Base-by-base conservation (phyloP, 2,113 vertebrate genomes). In the Microcebus lehilahytsara region DNA sequence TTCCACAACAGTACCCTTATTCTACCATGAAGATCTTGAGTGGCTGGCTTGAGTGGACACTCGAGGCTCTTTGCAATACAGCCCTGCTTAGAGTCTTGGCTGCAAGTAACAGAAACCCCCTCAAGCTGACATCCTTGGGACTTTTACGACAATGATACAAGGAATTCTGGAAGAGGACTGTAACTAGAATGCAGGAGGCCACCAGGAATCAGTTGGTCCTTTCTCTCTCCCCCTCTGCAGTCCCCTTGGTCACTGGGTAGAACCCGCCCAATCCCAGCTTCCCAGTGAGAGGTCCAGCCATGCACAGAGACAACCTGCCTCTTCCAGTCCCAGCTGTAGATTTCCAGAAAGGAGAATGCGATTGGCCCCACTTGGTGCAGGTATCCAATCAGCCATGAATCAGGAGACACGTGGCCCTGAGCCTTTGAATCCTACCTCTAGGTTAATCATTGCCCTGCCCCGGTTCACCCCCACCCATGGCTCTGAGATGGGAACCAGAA, bases 341-440 rank as follows among this genome's bases (percentile, higher is more conserved):
- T 81, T 46, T 53, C 69, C 34, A 37, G 85, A 51, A 92, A 77
- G 83, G 37, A 91, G 34, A 93, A 74, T 81, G 85, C 23, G 42
- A 79, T 4, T 53, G 58, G 62, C 40, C 30, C 49, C 60, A 34
- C 77, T 81, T 62, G 66, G 60, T 5, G n/a, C 64, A n/a, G 5
- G 14, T n/a, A 23, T 27, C 75, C 71, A 71, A 34, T 69, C 46
- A 42, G 23, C 34, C 89, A 13, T 9, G 42, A 91, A 27, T 37
- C 81, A 64, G 30, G 62, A 89, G 25, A 66, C 40, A 3, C 12
- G 1, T 1, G 5, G 64, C 34, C 20, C 69, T 3, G 37, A 32
- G 34, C 12, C 67, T 58, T 14, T 53, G 62, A 84, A 51, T 78
- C 62, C 64, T 83, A 56, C 37, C 60, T 53, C 74, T 46, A 17